Base-by-base conservation (phyloP, 1,140 invertebrate species). In the Globodera ellingtonae region DNA sequence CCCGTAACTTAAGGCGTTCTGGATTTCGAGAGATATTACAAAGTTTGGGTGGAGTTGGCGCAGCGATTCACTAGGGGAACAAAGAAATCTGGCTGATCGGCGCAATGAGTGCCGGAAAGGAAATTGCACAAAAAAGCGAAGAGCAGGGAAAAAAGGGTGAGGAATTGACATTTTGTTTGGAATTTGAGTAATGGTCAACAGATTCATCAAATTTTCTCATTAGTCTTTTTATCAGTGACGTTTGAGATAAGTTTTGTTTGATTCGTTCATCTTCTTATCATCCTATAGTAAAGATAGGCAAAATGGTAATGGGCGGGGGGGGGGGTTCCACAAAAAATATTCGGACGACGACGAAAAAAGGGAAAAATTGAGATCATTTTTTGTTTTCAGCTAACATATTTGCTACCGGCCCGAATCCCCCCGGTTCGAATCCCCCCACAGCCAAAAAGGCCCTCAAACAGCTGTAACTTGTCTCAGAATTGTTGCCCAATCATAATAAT, bases 1-100 rank as follows among this genome's bases (percentile, higher is more conserved):
- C 13, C 72, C 67, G 4, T 72, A 8, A 9, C 69, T 48, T 46
- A 85, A 71, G 8, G 85, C 85, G 67, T 52, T 77, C 35, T 67
- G 75, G 9, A 77, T 46, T 21, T 77, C 75, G 9, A 21, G 8
- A 47, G 67, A 70, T 35, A 70, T 70, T 44, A 35, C 35, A 7
- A 70, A 70, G 18, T 62, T 62, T 15, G 15, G 18, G 56, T 18
- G 52, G 52, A 10, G 52, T 10, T 15, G 8, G 52, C 8, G 9
- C 52, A 52, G 6, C 52, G 15, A 15, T 18, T 18, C 5, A 18
- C 15, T 10, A 10, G 18, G 15, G 18, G 18, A 0, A 62, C 5
- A 15, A 62, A 62, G 18, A 18, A 18, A 18, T 62, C 56, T 18
- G 56, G 18, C 6, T 15, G 56, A 62, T 18, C 18, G 56, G 15